Evolutionary conservation across 2,797 vertebrate genomes (phyloP).

Genomic region (Borostomias antarcticus): DNA sequence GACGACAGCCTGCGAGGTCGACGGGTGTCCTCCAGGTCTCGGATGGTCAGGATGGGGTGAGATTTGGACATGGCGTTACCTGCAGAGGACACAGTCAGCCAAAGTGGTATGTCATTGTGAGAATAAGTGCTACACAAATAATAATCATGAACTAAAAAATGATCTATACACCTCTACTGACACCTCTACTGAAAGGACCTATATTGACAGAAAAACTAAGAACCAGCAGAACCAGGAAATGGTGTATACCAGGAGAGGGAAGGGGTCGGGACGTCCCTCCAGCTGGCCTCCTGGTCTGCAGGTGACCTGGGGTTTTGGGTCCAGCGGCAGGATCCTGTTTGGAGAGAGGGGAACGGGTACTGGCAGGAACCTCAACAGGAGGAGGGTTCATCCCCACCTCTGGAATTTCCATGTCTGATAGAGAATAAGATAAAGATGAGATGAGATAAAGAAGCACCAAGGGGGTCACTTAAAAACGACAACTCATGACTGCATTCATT

Average conservation of each 20-base stretch:
- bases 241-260: conserved; percentile 83
- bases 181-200: too few species aligned
- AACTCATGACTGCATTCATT: too few species aligned
- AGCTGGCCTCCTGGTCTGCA: conserved; percentile 84
- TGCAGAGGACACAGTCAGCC: too few species aligned
- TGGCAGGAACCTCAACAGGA: conserved; percentile 50
- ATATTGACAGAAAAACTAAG: too few species aligned
- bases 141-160: background rate
- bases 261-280: conserved; percentile 85
- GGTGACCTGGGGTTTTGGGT: conserved; percentile 80
- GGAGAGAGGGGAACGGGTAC: conserved; percentile 66
- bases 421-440: background rate
- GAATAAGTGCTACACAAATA: too few species aligned
- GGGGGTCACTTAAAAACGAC: too few species aligned
- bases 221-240: background rate
- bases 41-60: conserved; percentile 85
- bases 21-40: conserved; percentile 85
- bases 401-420: conserved; percentile 56
- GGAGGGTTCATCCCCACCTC: conserved; percentile 50
- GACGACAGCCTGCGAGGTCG: conserved; percentile 80
- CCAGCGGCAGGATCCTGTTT: conserved; percentile 74
- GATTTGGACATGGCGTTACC: conserved; percentile 73
- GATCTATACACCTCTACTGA: background rate
- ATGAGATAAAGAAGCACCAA: background rate
- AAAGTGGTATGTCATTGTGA: background rate